phyloP scores from a whole-genome alignment of 1,140 invertebrate genomes.

The Oscheius sp. region DNA sequence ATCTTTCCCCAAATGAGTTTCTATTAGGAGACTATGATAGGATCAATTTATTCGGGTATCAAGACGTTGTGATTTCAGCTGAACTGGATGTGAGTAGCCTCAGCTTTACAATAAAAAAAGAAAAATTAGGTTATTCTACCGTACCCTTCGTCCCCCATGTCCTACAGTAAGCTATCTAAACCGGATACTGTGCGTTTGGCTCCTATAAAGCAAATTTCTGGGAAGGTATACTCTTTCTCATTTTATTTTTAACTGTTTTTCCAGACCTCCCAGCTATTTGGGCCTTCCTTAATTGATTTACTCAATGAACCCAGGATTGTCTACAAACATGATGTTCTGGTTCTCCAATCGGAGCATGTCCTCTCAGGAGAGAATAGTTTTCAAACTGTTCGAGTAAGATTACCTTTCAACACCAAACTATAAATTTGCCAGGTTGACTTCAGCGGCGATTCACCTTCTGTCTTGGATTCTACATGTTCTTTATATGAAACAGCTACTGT shows the following conservation, averaged over 20 bases:
- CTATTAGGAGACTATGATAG: not conserved
- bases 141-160: not conserved
- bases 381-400: not conserved
- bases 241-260: not conserved
- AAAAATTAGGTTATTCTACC: not conserved
- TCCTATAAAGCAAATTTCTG: not conserved
- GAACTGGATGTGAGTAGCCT: not conserved
- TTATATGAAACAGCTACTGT: slow-evolving; percentile 22
- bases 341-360: not conserved
- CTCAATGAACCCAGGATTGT: slow-evolving; percentile 7
- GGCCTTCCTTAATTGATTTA: not conserved
- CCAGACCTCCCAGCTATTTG: not conserved
- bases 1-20: not conserved
- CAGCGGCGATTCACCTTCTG: slow-evolving; percentile 4
- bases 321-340: slow-evolving; percentile 28
- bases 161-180: not conserved
- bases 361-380: not conserved
- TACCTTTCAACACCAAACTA: not conserved
- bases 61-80: not conserved
- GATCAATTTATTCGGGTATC: not conserved
- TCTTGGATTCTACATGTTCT: slow-evolving; percentile 9
- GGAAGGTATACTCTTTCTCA: not conserved
- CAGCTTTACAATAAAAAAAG: not conserved
- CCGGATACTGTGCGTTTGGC: not conserved
- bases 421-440: slow-evolving; percentile 9